Evolutionary conservation across 2,888 invertebrate species (phyloP), one percentile per base, ranked within the genome.

Genomic region (Agrenia bidenticulata): DNA sequence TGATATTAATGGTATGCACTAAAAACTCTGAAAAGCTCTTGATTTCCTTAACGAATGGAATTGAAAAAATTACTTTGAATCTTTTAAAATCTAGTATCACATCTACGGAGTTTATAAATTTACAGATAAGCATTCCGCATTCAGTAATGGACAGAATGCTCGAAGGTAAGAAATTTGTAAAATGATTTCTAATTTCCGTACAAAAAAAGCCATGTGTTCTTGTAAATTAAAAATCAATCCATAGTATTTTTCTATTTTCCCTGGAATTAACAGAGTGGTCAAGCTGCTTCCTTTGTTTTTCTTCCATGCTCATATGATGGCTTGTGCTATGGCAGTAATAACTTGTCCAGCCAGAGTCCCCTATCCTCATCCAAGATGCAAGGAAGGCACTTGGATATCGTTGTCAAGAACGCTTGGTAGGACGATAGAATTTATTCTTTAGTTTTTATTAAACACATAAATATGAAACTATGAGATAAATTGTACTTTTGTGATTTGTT

Each of bases 281-380:
- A 65, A 61, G 50, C 39, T 61, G 1, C 17, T 65, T 9, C 65
- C 65, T 1, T 24, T 65, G 5, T 55, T 65, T 24, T 15, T 55
- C 13, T 65, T 55, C 37, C 56, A 60, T 21, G 60, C 65, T 1
- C 66, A 66, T 54, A 17, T 66, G 1, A 26, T 62, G 21, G 57
- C 54, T n/a, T 66, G 66, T 21, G 1, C 58, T 7, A 7, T 51
- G 1, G 57, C 66, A 2, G 42, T 62, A 4, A 24, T 26, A 1
- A 39, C 66, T 5, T 66, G 66, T 37, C 66, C 66, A 51, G 45
- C 45, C 15, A 51, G 21, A 17, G 23, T 4, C 13, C 21, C 13
- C 2, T 19, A 17, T 51, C 21, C 51, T 13, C 2, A 21, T 51
- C 51, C 51, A 9, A 51, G 51, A 24, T 51, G 51, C 19, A 17